Base-by-base conservation (phyloP, 92 coral and sea anemone genomes). In the Porites cylindrica region DNA sequence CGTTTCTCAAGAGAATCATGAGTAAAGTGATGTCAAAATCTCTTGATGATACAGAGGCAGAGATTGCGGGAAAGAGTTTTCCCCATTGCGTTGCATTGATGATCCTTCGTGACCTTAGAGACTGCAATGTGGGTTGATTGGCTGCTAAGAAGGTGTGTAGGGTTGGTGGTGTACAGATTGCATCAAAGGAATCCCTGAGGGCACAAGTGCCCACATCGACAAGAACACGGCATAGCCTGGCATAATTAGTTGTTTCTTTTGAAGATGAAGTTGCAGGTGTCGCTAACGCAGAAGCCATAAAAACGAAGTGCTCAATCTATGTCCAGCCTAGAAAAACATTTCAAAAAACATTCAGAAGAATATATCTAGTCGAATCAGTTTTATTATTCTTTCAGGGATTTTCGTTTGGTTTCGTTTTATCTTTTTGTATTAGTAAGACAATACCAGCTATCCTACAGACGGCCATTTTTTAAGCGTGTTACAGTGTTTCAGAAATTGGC, bases 21-120 rank as follows among this genome's bases (percentile, higher is more conserved):
- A 62, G 38, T 14, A 78, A 70, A 0, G 82, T 78, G 58, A 17
- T 77, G 18, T 77, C 82, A 77, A 77, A 77, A 6, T 62, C 14
- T 6, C 14, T 10, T 59, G 82, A 61, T 9, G 70, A 77, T 66
- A 77, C 82, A 7, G 82, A 61, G 43, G 51, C n/a, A 9, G 69
- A 32, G 21, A 77, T 43, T 9, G 70, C 70, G 8, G 79, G 65
- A 13, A 51, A 75, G 54, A 78, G 82, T 21, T 17, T 60, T 11
- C 82, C 71, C 82, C 82, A 78, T 47, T 78, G 82, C 7, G 82
- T 78, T 1, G 82, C 70, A 43, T 77, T 77, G 2, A 77, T 60
- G 32, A 77, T 43, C 47, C 60, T 60, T 24, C 70, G 16, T 38
- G 58, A 11, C 18, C 70, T 77, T 2, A 77, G 82, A 7, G 70